Percentiles rank a stretch among this genome's conserved stretches.
phyloP scores from a whole-genome alignment of 2,113 vertebrate genomes.

The Sapayoa aenigma region DNA sequence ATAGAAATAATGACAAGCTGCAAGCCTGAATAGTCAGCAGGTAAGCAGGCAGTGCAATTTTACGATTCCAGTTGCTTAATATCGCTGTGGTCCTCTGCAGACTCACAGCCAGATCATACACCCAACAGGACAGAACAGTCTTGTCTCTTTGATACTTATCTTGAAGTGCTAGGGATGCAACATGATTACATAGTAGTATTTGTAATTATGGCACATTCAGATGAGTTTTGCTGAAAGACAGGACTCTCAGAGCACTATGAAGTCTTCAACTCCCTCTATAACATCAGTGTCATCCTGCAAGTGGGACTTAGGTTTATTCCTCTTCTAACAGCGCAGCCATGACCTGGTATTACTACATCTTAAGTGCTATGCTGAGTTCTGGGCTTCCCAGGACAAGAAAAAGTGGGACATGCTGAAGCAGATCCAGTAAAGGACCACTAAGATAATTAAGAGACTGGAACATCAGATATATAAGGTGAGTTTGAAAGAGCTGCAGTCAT shows the following conservation, averaged over 20 bases:
- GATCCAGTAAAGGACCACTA: background rate
- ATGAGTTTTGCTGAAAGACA: background rate
- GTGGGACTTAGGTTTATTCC: background rate
- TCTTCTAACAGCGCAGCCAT: background rate
- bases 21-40: background rate
- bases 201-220: background rate
- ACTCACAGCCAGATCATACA: conserved; percentile 11
- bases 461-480: background rate
- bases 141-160: background rate
- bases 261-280: background rate
- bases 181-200: background rate
- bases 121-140: conserved; percentile 15
- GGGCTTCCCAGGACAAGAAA: background rate
- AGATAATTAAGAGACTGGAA: background rate
- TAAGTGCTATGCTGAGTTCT: background rate
- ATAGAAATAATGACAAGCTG: background rate
- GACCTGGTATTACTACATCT: background rate
- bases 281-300: background rate
- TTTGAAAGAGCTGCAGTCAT: background rate
- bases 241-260: background rate
- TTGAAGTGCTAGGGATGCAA: background rate
- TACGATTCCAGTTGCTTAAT: background rate
- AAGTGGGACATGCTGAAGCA: background rate
- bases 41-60: background rate
- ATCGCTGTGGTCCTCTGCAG: background rate